Percentiles rank a stretch among this genome's conserved stretches.
Evolutionary conservation across 2,113 vertebrate species (phyloP).

Genomic region (Catagonus wagneri): DNA sequence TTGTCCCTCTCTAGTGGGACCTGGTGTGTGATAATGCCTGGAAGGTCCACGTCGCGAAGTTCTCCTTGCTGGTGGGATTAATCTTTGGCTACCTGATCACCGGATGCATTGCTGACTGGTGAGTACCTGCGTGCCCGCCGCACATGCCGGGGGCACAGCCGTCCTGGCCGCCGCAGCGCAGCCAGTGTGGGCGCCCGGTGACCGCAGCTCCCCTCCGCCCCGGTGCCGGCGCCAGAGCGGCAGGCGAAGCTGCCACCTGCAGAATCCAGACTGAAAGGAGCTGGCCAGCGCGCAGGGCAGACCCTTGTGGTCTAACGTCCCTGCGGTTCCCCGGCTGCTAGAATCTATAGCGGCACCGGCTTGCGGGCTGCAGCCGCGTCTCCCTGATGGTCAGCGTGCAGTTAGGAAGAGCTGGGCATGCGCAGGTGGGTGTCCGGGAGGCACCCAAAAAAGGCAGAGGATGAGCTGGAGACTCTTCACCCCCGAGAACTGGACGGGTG

Average conservation of each 20-base stretch:
- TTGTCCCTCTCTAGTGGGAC: slow-evolving; percentile 93
- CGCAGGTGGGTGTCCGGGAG: background rate
- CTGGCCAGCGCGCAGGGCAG: background rate
- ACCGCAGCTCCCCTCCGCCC: background rate
- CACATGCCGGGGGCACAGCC: no score
- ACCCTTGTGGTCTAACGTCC: no score
- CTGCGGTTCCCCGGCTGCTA: background rate
- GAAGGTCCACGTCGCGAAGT: slow-evolving; percentile 99
- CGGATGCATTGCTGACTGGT: slow-evolving; percentile 99
- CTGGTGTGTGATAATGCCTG: slow-evolving; percentile 98
- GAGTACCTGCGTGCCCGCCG: slow-evolving; percentile 80
- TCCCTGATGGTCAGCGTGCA: background rate
- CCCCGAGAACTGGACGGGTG: rapidly evolving
- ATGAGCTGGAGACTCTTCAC: background rate
- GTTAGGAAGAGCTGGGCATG: background rate
- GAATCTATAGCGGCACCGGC: background rate
- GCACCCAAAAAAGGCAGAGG: background rate
- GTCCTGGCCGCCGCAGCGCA: no score
- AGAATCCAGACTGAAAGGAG: background rate
- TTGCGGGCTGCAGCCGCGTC: background rate
- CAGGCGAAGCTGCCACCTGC: background rate
- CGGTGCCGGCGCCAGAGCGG: background rate
- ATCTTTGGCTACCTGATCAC: slow-evolving; percentile 98
- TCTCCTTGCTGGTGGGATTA: slow-evolving; percentile 97
- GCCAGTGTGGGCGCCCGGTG: background rate